phyloP scores from a whole-genome alignment of 2,888 invertebrate species.

The Stegophylla sp. region DNA sequence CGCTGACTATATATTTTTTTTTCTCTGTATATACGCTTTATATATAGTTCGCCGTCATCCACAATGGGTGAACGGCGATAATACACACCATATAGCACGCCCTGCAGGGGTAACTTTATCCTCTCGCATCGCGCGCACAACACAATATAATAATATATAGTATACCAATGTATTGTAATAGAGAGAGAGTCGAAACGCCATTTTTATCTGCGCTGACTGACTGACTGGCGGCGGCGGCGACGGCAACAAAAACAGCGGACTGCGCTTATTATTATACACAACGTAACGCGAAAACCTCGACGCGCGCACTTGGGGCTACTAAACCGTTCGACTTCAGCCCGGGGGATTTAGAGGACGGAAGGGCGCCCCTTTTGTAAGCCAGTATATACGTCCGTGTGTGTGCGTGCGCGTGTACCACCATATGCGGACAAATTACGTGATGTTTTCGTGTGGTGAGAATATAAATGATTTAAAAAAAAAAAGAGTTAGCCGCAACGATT shows the following conservation, averaged over 20 bases:
- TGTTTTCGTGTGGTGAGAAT: slow-evolving; percentile 35
- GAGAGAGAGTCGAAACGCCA: slow-evolving; percentile 58
- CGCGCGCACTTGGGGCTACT: slow-evolving; percentile 23
- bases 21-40: background rate
- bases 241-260: slow-evolving; percentile 22
- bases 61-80: slow-evolving; percentile 36
- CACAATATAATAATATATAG: too few relatives aligned
- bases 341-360: background rate
- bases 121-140: slow-evolving; percentile 52
- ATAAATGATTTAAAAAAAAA: background rate
- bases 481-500: slow-evolving; percentile 36
- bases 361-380: background rate
- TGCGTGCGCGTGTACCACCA: background rate
- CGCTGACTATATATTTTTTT: background rate
- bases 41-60: background rate
- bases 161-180: too few relatives aligned
- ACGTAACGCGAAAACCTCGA: slow-evolving; percentile 13
- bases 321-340: slow-evolving; percentile 48
- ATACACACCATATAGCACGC: background rate
- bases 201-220: slow-evolving; percentile 44
- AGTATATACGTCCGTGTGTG: too few relatives aligned
- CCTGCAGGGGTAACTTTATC: slow-evolving; percentile 52
- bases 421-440: slow-evolving; percentile 46
- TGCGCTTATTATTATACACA: background rate
- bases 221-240: slow-evolving; percentile 5